Conservation (phyloP, 2,113 vertebrate species). For the Trematomus loennbergii region DNA sequence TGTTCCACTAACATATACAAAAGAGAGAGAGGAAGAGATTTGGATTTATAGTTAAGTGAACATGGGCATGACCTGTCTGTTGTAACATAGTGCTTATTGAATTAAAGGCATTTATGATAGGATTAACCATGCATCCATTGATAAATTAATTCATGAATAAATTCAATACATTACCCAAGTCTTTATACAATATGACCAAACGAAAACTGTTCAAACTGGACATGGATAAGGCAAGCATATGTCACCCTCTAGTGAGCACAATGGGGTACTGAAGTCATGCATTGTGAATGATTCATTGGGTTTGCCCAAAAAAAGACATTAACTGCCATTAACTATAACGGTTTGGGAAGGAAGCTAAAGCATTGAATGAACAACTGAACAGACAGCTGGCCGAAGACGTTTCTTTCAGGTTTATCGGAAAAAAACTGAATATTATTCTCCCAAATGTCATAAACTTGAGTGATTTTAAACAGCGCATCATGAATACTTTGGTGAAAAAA, state of each 20-base stretch:
- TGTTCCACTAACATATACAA: slow-evolving; percentile 79
- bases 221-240: slow-evolving; percentile 14
- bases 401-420: background rate
- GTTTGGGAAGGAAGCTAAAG: background rate
- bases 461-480: background rate
- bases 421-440: background rate
- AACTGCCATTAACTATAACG: background rate
- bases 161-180: background rate
- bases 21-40: slow-evolving; percentile 7
- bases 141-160: too few relatives aligned
- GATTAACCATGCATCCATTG: background rate
- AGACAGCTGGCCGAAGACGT: background rate
- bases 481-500: background rate
- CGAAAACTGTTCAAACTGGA: too few relatives aligned
- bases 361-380: background rate
- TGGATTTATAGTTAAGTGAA: background rate
- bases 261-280: slow-evolving; percentile 20
- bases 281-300: background rate
- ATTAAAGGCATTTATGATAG: background rate
- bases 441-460: background rate
- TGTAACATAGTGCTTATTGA: background rate
- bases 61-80: background rate
- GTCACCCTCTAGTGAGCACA: slow-evolving; percentile 71
- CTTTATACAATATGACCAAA: background rate
- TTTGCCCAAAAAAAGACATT: background rate